Conservation (phyloP, 2,888 invertebrate species). For the Synergus umbraculus region DNA sequence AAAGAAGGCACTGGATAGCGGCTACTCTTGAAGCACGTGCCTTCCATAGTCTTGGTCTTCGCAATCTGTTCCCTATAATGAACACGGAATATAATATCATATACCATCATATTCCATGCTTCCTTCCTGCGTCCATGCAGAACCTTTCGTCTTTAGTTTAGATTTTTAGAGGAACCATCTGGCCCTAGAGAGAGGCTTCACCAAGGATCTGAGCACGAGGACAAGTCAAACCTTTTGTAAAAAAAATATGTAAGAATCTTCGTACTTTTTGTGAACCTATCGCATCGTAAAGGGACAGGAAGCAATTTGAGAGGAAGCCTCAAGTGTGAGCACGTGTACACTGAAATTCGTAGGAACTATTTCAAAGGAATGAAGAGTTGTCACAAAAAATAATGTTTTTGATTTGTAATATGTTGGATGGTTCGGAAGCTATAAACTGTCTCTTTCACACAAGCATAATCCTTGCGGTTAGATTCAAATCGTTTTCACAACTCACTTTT, state of each 20-base stretch:
- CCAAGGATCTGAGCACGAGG: background rate
- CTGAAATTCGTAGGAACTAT: background rate
- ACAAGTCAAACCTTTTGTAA: background rate
- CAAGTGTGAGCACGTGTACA: background rate
- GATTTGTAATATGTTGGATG: background rate
- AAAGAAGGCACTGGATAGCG: constrained; percentile 47
- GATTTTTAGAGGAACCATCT: background rate
- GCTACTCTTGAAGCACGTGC: constrained; percentile 13
- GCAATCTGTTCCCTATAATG: background rate
- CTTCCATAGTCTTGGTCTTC: background rate
- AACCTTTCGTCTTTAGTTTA: constrained; percentile 12
- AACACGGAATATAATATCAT: constrained; percentile 2
- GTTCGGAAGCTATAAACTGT: background rate
- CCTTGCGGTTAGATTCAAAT: background rate
- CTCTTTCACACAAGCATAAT: background rate
- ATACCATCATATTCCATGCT: background rate
- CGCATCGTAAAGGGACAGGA: background rate
- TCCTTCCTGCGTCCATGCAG: background rate
- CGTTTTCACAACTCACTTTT: background rate
- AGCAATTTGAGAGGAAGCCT: background rate
- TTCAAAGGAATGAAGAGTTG: background rate
- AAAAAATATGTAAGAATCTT: background rate
- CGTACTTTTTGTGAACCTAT: background rate
- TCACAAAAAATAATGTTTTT: background rate
- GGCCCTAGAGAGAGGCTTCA: background rate